Conservation (phyloP, 2,888 invertebrate genomes). For the Furcula furcula region DNA sequence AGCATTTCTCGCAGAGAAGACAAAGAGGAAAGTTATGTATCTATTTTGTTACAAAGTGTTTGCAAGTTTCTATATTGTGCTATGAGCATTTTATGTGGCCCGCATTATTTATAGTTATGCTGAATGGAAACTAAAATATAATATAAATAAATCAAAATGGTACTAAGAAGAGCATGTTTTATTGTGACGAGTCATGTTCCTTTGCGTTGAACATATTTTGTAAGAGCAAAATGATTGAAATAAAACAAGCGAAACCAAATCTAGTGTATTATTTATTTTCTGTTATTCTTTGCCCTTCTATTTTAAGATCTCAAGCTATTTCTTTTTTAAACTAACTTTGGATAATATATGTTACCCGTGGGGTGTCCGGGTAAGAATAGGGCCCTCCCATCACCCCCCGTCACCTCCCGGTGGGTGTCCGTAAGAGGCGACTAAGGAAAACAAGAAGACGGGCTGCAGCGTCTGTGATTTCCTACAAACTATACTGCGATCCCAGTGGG, state of each 20-base stretch:
- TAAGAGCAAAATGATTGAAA: constrained; percentile 82
- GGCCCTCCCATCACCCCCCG: too few relatives aligned
- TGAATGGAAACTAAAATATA: constrained; percentile 79
- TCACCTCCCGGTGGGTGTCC: too few relatives aligned
- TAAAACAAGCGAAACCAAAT: constrained; percentile 82
- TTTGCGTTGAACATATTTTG: constrained; percentile 83
- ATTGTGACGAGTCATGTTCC: constrained; percentile 82
- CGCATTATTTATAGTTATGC: constrained; percentile 82
- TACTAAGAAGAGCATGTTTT: constrained; percentile 82
- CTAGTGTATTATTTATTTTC: constrained; percentile 59
- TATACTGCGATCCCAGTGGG: too few relatives aligned
- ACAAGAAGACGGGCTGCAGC: too few relatives aligned
- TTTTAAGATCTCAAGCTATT: too few relatives aligned
- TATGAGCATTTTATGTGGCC: constrained; percentile 81
- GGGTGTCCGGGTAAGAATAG: too few relatives aligned
- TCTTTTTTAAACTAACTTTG: too few relatives aligned
- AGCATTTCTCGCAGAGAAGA: constrained; percentile 76
- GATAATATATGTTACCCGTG: too few relatives aligned
- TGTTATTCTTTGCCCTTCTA: constrained; percentile 2
- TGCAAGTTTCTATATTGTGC: constrained; percentile 82
- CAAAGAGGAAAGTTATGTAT: constrained; percentile 75
- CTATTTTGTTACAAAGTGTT: constrained; percentile 83
- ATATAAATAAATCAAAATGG: constrained; percentile 80
- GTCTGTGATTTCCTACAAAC: too few relatives aligned
- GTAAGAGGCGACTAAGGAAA: too few relatives aligned